A percentile compares a stretch with the other conserved stretches of the same genome.
These are phyloP conservation scores for Penaeus chinensis DNA, from an alignment of 1,140 invertebrate species.

Conservation along the genomic window DNA sequence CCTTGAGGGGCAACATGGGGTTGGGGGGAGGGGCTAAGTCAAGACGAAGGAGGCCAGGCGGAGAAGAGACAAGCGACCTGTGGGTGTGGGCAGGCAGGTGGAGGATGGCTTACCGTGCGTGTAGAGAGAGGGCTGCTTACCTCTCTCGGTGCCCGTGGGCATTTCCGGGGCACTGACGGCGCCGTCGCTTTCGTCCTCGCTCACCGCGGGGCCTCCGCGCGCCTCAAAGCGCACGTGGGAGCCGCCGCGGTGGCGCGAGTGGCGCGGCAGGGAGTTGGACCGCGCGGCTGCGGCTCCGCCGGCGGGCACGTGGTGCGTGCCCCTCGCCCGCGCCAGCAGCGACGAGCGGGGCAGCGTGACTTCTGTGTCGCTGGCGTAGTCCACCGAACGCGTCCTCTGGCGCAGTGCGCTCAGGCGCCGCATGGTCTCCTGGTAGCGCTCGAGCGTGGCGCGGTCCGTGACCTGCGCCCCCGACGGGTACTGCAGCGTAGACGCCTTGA, in stretches of 20 bases:
- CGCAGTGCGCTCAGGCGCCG: slow-evolving; percentile 65
- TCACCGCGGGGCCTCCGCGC: slow-evolving; percentile 68
- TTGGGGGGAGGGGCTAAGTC: background rate
- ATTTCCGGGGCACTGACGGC: slow-evolving; percentile 83
- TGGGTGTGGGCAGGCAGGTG: slow-evolving; percentile 24
- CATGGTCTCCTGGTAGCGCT: slow-evolving; percentile 64
- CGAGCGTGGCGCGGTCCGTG: slow-evolving; percentile 57
- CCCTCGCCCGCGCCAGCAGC: slow-evolving; percentile 62
- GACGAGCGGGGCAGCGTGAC: slow-evolving; percentile 72
- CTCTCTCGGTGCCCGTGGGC: slow-evolving; percentile 74
- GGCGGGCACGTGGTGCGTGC: slow-evolving; percentile 65
- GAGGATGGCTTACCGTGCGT: slow-evolving; percentile 43
- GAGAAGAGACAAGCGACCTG: background rate
- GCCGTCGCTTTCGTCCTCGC: slow-evolving; percentile 81
- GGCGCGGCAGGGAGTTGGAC: slow-evolving; percentile 76
- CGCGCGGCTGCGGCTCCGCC: slow-evolving; percentile 56
- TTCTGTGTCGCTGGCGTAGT: slow-evolving; percentile 95
- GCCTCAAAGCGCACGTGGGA: slow-evolving; percentile 68
- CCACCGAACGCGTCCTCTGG: slow-evolving; percentile 72
- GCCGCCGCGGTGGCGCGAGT: slow-evolving; percentile 75
- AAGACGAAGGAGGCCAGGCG: background rate
- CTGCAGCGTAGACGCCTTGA: slow-evolving; percentile 63
- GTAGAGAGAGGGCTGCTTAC: slow-evolving; percentile 66
- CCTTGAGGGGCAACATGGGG: background rate
- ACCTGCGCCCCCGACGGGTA: slow-evolving; percentile 59